Conservation (phyloP, 1,140 invertebrate species). For the Olivierus martensii region DNA sequence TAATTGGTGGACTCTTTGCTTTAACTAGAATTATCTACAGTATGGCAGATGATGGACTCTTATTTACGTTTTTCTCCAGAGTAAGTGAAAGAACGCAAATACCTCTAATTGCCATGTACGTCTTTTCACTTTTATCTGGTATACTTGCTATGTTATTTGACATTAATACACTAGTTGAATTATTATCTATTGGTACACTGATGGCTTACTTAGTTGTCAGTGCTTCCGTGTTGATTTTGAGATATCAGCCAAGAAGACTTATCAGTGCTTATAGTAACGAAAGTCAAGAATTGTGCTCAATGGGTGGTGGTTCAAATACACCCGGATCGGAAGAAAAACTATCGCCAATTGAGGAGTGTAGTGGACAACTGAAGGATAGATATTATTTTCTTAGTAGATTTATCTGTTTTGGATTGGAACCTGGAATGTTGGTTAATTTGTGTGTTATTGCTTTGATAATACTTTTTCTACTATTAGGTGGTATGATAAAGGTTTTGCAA, state of each 20-base stretch:
- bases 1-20: constrained; percentile 70
- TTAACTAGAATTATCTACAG: constrained; percentile 71
- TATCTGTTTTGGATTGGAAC: neutral
- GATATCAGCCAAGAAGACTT: constrained; percentile 46
- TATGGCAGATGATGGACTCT: constrained; percentile 73
- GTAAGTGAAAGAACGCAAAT: constrained; percentile 40
- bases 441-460: constrained; percentile 10
- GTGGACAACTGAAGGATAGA: constrained; percentile 2
- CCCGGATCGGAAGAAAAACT: neutral
- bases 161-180: constrained; percentile 78
- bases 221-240: constrained; percentile 68
- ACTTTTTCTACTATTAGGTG: constrained; percentile 12
- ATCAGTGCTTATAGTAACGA: neutral
- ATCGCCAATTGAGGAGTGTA: neutral
- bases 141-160: constrained; percentile 73
- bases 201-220: constrained; percentile 83
- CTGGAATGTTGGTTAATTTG: constrained; percentile 6
- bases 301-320: neutral
- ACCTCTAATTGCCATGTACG: constrained; percentile 59
- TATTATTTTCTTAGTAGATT: neutral
- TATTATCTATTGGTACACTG: constrained; percentile 85
- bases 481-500: constrained; percentile 1
- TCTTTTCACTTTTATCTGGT: constrained; percentile 61
- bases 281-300: constrained; percentile 12
- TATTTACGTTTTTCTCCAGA: constrained; percentile 42